Base-by-base conservation (phyloP, 2,888 invertebrate genomes). In the Linnaemya tessellans region DNA sequence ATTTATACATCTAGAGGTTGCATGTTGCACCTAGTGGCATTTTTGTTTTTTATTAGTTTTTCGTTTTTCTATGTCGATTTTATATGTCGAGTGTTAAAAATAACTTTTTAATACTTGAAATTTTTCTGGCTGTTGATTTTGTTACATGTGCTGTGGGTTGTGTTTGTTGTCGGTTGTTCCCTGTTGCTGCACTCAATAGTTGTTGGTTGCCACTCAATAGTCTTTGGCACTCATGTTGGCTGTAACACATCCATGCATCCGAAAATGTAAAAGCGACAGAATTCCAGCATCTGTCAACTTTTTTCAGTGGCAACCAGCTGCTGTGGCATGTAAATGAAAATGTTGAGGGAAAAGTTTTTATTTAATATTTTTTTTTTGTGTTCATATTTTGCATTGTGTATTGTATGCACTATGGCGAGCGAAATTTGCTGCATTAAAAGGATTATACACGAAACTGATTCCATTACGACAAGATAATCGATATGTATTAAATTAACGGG, bases 221-320 rank as follows among this genome's bases (percentile, higher is more conserved):
- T 74, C 25, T 74, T 64, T 74, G 22, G n/a, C 70, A 65, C 15
- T 20, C 38, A 67, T 10, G 18, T 38, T 43, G 38, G 18, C 22
- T 46, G 51, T 51, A 51, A 56, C n/a, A 68, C 25, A 13, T 30
- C 30, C 30, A 30, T 7, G 41, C 46, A 79, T 62, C 51, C 54
- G 70, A 22, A 56, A 54, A 30, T 46, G n/a, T n/a, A 65, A 60
- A 64, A 75, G 30, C 62, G 25, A 80, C 51, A 71, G 64, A 80
- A 85, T 85, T 85, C 85, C 85, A 80, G 85, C 85, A 85, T 85
- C 85, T 85, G 85, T 85, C 85, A 85, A 58, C 43, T 71, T 82
- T 64, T 41, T 74, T 78, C 73, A 22, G 75, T 65, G 71, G 70
- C 85, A 82, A 71, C 82, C 85, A 85, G 85, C 85, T 85, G 85